These are phyloP conservation scores for Protaetia brevitarsis DNA, from an alignment of 1,140 invertebrate species.

Conservation along the genomic window DNA sequence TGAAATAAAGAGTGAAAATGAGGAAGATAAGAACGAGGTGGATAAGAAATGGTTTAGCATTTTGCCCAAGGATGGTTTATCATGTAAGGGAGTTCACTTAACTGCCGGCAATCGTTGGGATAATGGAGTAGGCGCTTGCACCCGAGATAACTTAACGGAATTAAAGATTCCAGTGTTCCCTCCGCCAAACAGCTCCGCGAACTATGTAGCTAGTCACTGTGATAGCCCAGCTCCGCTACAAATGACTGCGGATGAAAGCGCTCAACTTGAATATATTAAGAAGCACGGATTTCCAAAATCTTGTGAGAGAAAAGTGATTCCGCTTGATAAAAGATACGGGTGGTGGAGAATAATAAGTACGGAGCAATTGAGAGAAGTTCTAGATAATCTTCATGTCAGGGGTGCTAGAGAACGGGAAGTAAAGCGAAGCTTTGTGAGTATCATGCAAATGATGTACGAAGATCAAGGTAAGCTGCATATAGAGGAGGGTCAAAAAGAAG, in stretches of 20 bases:
- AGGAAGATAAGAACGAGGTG: constrained; percentile 46
- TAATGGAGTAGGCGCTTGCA: constrained; percentile 41
- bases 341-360: constrained; percentile 88
- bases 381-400: constrained; percentile 74
- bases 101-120: constrained; percentile 45
- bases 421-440: constrained; percentile 64
- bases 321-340: constrained; percentile 68
- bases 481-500: constrained; percentile 57
- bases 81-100: constrained; percentile 54
- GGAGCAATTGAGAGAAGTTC: constrained; percentile 70
- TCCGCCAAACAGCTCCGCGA: constrained; percentile 51
- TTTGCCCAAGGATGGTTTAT: constrained; percentile 54
- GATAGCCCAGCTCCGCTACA: constrained; percentile 73
- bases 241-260: constrained; percentile 71
- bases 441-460: constrained; percentile 62
- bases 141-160: constrained; percentile 50
- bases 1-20: constrained; percentile 51
- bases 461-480: constrained; percentile 57
- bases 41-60: constrained; percentile 62
- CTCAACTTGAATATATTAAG: constrained; percentile 70
- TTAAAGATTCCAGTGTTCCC: constrained; percentile 62
- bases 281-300: constrained; percentile 67
- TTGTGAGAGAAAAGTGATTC: constrained; percentile 64
- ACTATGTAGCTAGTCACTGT: constrained; percentile 55
- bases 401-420: constrained; percentile 87